Evolutionary conservation across 2,888 invertebrate species (phyloP).

Genomic region (Drosophila pseudotakahashii): DNA sequence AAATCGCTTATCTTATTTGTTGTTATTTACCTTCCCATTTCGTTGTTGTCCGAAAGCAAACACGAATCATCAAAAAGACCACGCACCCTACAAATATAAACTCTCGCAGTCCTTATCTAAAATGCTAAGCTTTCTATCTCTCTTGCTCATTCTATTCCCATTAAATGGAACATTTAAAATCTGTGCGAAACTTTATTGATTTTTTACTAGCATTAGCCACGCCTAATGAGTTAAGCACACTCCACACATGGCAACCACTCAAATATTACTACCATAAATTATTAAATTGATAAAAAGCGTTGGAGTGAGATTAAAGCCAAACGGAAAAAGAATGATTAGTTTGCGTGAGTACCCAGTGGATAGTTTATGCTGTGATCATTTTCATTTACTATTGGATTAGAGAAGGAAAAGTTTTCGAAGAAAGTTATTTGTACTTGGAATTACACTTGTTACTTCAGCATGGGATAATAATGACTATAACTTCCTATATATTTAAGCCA

Average conservation of each 20-base stretch:
- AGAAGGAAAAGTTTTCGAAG: slow-evolving; percentile 34
- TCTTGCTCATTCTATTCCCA: slow-evolving; percentile 2
- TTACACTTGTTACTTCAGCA: too few relatives aligned
- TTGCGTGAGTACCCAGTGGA: not conserved
- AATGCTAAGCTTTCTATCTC: slow-evolving; percentile 26
- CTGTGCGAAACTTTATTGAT: slow-evolving; percentile 71
- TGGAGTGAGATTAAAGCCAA: not conserved
- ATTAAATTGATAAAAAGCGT: slow-evolving; percentile 60
- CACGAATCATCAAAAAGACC: slow-evolving; percentile 51
- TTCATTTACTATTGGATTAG: slow-evolving; percentile 6
- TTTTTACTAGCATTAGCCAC: slow-evolving; percentile 27
- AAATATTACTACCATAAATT: slow-evolving; percentile 41
- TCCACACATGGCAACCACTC: slow-evolving; percentile 3
- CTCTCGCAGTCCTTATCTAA: slow-evolving; percentile 52
- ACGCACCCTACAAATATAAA: slow-evolving; percentile 16
- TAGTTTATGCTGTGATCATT: slow-evolving; percentile 54
- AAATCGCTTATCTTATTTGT: slow-evolving; percentile 76
- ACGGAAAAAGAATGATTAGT: not conserved
- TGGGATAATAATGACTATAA: too few relatives aligned
- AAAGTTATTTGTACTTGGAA: too few relatives aligned
- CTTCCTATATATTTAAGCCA: too few relatives aligned
- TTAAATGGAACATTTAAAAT: slow-evolving; percentile 65
- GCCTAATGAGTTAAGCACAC: slow-evolving; percentile 55
- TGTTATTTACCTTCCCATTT: slow-evolving; percentile 61
- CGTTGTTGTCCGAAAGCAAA: slow-evolving; percentile 56